Conservation (phyloP, 2,888 invertebrate species). For the Axea sp. region DNA sequence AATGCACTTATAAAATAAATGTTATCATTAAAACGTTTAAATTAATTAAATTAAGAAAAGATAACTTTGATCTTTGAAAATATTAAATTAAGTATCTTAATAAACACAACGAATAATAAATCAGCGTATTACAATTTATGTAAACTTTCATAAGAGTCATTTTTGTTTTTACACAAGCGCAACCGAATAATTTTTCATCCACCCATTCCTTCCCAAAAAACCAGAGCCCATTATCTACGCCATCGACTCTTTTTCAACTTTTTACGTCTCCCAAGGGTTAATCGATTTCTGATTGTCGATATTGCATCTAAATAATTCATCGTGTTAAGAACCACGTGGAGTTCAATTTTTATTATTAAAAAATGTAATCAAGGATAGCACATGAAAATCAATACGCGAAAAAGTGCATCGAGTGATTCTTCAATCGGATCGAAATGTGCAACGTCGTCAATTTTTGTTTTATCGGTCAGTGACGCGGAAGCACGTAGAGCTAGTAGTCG, state of each 20-base stretch:
- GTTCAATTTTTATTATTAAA: not conserved
- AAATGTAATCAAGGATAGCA: not conserved
- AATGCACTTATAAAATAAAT: no score
- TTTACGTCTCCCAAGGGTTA: slow-evolving; percentile 10
- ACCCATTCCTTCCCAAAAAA: not conserved
- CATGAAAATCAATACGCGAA: slow-evolving; percentile 17
- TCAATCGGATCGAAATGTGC: slow-evolving; percentile 18
- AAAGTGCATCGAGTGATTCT: slow-evolving; percentile 23
- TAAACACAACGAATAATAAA: no score
- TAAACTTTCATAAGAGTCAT: no score
- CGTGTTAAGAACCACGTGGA: slow-evolving; percentile 1
- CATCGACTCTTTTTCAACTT: slow-evolving; percentile 2
- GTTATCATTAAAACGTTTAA: no score
- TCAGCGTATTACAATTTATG: no score
- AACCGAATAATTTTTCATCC: no score
- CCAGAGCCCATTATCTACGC: not conserved
- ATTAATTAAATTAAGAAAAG: no score
- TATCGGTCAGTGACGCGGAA: slow-evolving; percentile 55
- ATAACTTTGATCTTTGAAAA: no score
- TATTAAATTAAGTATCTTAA: no score
- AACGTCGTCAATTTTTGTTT: slow-evolving; percentile 40
- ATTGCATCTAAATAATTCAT: slow-evolving; percentile 12
- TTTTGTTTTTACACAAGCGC: no score
- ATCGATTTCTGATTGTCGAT: slow-evolving; percentile 30
- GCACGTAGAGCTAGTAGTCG: slow-evolving; percentile 26